Evolutionary conservation across 2,113 vertebrate genomes (phyloP).

Genomic region (Osmerus eperlanus): DNA sequence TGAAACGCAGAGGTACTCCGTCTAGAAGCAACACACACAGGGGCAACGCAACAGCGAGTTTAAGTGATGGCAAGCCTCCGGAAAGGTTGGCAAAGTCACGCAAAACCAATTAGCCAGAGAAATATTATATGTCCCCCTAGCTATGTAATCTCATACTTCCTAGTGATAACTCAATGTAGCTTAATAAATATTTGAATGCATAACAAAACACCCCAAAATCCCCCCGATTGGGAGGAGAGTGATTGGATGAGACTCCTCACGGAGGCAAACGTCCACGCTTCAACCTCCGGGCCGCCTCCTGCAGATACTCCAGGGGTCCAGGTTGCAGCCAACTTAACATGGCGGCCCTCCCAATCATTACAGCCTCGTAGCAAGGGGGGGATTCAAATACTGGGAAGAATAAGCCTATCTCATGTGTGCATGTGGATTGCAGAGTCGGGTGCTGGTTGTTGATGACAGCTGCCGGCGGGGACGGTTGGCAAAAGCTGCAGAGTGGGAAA

Average conservation of each 20-base stretch:
- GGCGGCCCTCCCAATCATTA: constrained; percentile 26
- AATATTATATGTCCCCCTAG: constrained; percentile 2
- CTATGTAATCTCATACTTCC: background rate
- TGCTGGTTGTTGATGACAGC: constrained; percentile 34
- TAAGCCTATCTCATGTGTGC: constrained; percentile 36
- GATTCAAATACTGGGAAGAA: constrained; percentile 46
- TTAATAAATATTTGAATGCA: constrained; percentile 3
- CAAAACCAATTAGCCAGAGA: constrained; percentile 10
- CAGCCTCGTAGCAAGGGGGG: constrained; percentile 15
- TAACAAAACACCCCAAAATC: constrained; percentile 25
- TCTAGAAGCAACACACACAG: constrained; percentile 7
- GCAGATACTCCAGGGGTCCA: constrained; percentile 20
- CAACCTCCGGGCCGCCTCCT: constrained; percentile 1
- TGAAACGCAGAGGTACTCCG: constrained; percentile 14
- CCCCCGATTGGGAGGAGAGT: constrained; percentile 1
- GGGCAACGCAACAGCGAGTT: constrained; percentile 1
- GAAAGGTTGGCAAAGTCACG: constrained; percentile 19
- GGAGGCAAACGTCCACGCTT: constrained; percentile 19
- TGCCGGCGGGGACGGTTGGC: constrained; percentile 36
- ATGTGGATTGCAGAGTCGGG: constrained; percentile 12
- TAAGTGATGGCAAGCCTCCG: constrained; percentile 24
- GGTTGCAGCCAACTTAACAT: constrained; percentile 17
- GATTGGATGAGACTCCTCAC: constrained; percentile 11
- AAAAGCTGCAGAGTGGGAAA: background rate
- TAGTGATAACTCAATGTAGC: constrained; percentile 15